phyloP scores from a whole-genome alignment of 2,797 vertebrate genomes.

The Spinus pinus region DNA sequence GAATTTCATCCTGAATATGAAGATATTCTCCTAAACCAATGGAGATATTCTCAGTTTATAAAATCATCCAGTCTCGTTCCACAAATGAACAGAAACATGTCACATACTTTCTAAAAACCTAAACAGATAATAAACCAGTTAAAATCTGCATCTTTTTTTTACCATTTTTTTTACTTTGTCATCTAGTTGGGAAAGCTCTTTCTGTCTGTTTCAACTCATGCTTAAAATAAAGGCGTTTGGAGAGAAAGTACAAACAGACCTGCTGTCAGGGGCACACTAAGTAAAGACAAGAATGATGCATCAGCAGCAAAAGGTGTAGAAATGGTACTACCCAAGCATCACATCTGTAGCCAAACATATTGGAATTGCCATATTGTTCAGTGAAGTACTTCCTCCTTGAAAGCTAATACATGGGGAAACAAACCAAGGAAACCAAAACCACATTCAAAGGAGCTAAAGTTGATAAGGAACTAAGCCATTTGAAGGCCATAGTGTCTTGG shows the following conservation, averaged over 20 bases:
- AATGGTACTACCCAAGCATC: background rate
- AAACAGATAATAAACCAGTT: background rate
- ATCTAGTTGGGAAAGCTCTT: background rate
- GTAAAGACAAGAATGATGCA: background rate
- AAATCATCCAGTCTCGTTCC: accelerated
- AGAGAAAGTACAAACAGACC: background rate
- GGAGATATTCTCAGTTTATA: background rate
- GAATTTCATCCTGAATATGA: background rate
- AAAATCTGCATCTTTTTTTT: background rate
- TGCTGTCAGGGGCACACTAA: background rate
- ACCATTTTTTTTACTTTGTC: background rate
- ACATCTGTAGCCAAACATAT: background rate
- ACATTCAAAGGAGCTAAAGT: background rate
- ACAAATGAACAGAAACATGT: background rate
- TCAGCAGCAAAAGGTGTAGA: background rate
- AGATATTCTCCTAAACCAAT: background rate
- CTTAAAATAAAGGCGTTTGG: background rate
- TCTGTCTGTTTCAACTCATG: background rate
- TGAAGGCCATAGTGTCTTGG: background rate
- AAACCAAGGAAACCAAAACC: accelerated
- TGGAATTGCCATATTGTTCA: background rate
- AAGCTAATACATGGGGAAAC: background rate
- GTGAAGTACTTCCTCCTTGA: background rate
- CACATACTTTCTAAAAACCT: background rate
- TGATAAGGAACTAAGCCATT: background rate